Conservation (phyloP, 2,113 vertebrate species). For the Rhinichthys klamathensis region DNA sequence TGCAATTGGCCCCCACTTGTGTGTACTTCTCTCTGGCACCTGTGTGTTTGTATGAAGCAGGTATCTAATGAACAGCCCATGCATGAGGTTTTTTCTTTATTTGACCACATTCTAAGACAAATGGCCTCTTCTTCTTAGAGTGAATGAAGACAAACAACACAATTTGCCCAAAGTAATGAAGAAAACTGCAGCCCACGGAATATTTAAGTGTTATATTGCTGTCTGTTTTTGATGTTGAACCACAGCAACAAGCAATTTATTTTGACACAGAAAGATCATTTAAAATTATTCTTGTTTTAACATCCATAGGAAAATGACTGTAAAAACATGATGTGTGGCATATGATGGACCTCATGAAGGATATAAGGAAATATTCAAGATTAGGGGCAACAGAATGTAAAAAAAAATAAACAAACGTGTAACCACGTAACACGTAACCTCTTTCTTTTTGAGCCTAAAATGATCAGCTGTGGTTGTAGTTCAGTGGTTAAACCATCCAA, state of each 20-base stretch:
- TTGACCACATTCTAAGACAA: slow-evolving; percentile 48
- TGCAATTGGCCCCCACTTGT: slow-evolving; percentile 68
- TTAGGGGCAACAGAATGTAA: not conserved
- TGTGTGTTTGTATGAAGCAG: slow-evolving; percentile 42
- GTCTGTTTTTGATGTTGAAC: slow-evolving; percentile 11
- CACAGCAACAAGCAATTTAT: not conserved
- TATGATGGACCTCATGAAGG: not conserved
- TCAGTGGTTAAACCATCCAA: not conserved
- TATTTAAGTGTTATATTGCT: slow-evolving; percentile 2
- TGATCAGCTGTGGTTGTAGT: not conserved
- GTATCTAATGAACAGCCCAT: slow-evolving; percentile 35
- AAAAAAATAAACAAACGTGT: too few species aligned
- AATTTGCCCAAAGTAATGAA: slow-evolving; percentile 27
- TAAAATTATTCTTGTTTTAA: not conserved
- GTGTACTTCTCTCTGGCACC: slow-evolving; percentile 51
- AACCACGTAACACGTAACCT: not conserved
- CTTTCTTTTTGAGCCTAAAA: not conserved
- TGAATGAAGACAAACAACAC: slow-evolving; percentile 25
- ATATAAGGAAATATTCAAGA: not conserved
- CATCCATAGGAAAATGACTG: not conserved
- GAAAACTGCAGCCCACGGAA: slow-evolving; percentile 6
- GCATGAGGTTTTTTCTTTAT: slow-evolving; percentile 60
- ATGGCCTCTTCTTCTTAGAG: slow-evolving; percentile 24
- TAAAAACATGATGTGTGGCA: not conserved
- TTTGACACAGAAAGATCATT: not conserved